Evolutionary conservation across 92 coral and sea anemone species (phyloP).

Genomic region (Bergia puertoricense): DNA sequence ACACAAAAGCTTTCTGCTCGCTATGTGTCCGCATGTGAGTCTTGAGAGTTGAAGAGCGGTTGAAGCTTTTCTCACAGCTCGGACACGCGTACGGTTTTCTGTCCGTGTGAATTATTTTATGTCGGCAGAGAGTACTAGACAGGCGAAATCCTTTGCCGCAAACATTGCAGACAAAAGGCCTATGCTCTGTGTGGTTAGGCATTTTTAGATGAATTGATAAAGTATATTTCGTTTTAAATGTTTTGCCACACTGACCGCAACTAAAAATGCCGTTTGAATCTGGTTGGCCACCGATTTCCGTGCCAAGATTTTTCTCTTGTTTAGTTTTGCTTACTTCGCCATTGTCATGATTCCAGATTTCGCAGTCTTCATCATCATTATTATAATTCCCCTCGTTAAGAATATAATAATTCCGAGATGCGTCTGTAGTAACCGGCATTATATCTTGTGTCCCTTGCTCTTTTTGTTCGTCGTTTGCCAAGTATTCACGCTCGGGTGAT

Average conservation of each 20-base stretch:
- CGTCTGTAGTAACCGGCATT: background rate
- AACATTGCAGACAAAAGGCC: slow-evolving; percentile 96
- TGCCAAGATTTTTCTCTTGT: slow-evolving; percentile 39
- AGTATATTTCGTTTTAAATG: slow-evolving; percentile 96
- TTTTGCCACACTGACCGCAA: slow-evolving; percentile 96
- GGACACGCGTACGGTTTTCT: slow-evolving; percentile 94
- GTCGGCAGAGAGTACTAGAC: slow-evolving; percentile 95
- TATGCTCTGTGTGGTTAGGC: slow-evolving; percentile 95
- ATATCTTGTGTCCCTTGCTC: slow-evolving; percentile 27
- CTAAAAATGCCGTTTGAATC: slow-evolving; percentile 65
- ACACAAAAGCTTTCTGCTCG: slow-evolving; percentile 88
- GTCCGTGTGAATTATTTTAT: slow-evolving; percentile 97
- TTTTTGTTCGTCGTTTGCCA: slow-evolving; percentile 37
- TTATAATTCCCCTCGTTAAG: background rate
- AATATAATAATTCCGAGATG: background rate
- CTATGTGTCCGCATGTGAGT: slow-evolving; percentile 97
- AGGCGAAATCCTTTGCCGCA: slow-evolving; percentile 99
- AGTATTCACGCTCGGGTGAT: slow-evolving; percentile 40
- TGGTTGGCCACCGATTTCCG: slow-evolving; percentile 50
- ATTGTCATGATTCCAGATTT: background rate
- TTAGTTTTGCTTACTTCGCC: slow-evolving; percentile 43
- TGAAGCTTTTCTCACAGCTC: slow-evolving; percentile 81
- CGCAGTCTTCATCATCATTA: background rate
- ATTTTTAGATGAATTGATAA: slow-evolving; percentile 92
- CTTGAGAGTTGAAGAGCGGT: slow-evolving; percentile 94